Evolutionary conservation across 2,888 invertebrate genomes (phyloP), one percentile per base, ranked within the genome.

Genomic region (Cremastinae sp.): DNA sequence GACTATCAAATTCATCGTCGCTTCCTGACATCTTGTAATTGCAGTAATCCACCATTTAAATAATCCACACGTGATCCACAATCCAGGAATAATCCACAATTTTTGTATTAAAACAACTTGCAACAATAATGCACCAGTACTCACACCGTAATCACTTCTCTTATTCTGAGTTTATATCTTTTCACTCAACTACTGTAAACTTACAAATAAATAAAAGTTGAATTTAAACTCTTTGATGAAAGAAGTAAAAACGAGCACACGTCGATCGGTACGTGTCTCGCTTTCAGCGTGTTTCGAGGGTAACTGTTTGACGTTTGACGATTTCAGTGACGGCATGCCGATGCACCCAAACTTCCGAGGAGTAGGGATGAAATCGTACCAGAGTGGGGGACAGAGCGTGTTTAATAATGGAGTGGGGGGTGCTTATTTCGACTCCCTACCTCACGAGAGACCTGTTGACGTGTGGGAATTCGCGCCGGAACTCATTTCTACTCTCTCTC

Each of bases 1-100:
- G 90, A n/a, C 91, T 86, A 78, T 93, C 93, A 10, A 84, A 87
- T 82, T 90, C 89, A 45, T 90, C 89, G 69, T 89, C 89, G 80
- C 89, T 89, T 80, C 88, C 89, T 53, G 89, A 89, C 89, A 90
- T 90, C 80, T 88, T 89, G 85, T 83, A 85, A 76, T 85, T 86
- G 79, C 84, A 85, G 78, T 87, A 89, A 86, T 90, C 88, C 83
- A 89, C 87, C 88, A 88, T 87, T 87, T 84, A 84, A 76, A 76
- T 62, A 70, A 70, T 70, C 70, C 70, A 55, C 43, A 55, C 1
- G n/a, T n/a, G 47, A 16, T n/a, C 7, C 74, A 78, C 22, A 74
- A 59, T 72, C 16, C 18, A n/a, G 45, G 49, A 56, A 56, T 53
- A 28, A 39, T 58, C 62, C 45, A 61, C 58, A 10, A 45, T 53